A percentile compares a stretch with the other conserved stretches of the same genome.
These are phyloP conservation scores for Nasua narica DNA, from an alignment of 2,797 vertebrate genomes.

Conservation along the genomic window DNA sequence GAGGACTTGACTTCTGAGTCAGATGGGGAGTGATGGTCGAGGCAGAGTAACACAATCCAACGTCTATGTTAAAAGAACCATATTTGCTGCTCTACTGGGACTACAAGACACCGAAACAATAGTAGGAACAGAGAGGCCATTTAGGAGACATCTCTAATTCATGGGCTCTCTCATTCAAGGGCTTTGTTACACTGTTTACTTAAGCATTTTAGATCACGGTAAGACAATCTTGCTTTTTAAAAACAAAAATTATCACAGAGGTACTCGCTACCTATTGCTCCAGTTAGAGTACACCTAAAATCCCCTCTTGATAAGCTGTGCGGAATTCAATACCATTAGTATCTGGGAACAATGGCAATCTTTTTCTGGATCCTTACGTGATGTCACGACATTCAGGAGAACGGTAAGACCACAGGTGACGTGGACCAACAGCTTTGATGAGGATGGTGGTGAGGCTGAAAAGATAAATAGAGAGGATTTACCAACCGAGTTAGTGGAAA, in stretches of 20 bases:
- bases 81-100: neutral
- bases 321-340: neutral
- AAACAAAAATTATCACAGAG: neutral
- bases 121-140: neutral
- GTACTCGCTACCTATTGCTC: neutral
- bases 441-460: neutral
- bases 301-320: neutral
- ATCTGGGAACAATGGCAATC: neutral
- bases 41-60: neutral
- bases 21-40: neutral
- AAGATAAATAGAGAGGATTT: neutral
- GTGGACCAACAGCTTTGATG: neutral
- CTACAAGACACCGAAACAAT: neutral
- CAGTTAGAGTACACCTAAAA: neutral
- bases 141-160: neutral
- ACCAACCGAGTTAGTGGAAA: constrained; percentile 3
- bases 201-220: neutral
- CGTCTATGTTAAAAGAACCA: neutral
- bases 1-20: neutral
- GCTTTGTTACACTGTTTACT: neutral
- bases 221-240: neutral
- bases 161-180: neutral
- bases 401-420: neutral
- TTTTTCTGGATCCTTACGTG: neutral
- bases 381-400: neutral